phyloP scores from a whole-genome alignment of 2,113 vertebrate genomes.

The Gobio gobio region DNA sequence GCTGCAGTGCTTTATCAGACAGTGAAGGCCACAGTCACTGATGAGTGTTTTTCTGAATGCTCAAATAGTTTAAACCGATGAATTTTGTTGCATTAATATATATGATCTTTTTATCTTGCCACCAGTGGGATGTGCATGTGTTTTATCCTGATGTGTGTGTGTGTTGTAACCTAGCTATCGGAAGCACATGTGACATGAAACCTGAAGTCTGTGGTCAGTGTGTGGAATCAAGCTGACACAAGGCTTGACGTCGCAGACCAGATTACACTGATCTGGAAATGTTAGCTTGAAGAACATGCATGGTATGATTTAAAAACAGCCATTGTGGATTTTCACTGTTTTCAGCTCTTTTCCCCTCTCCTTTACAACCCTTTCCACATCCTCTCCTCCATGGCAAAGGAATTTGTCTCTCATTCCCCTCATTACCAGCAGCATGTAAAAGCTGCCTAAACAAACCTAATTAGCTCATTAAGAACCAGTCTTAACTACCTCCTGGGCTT shows the following conservation, averaged over 20 bases:
- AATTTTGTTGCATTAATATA: slow-evolving; percentile 31
- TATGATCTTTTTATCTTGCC: slow-evolving; percentile 17
- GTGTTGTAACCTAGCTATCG: background rate
- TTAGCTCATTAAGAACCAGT: slow-evolving; percentile 48
- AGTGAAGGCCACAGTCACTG: slow-evolving; percentile 15
- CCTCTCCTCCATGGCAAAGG: slow-evolving; percentile 11
- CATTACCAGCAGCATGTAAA: slow-evolving; percentile 39
- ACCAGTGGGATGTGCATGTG: background rate
- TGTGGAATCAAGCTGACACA: background rate
- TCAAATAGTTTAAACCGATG: background rate
- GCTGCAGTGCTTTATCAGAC: slow-evolving; percentile 33
- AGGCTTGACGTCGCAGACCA: background rate
- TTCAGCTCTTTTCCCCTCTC: background rate
- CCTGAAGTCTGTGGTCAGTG: background rate
- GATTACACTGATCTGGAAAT: background rate
- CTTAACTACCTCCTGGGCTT: slow-evolving; percentile 46
- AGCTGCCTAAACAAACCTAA: slow-evolving; percentile 46
- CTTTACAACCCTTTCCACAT: background rate
- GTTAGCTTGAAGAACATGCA: background rate
- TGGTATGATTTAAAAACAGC: background rate
- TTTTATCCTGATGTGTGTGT: background rate
- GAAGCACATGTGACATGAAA: slow-evolving; percentile 18
- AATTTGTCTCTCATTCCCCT: slow-evolving; percentile 36
- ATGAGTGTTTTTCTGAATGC: slow-evolving; percentile 12
- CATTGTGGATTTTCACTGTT: background rate